Conservation (phyloP, 2,113 vertebrate species). For the Microcebus griseorufus region DNA sequence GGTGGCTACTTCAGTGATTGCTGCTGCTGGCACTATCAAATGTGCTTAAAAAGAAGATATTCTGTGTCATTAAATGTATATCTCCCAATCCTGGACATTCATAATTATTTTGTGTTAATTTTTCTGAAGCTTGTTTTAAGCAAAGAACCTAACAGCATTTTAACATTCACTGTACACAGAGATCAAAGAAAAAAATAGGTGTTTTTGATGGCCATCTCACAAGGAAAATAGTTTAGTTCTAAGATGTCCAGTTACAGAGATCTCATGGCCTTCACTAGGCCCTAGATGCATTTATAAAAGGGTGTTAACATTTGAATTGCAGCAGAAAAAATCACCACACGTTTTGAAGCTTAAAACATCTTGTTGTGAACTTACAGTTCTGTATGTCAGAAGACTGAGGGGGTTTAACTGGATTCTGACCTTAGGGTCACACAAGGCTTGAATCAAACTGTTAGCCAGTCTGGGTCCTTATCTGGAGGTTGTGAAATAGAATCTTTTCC, state of each 20-base stretch:
- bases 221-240: background rate
- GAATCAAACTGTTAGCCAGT: background rate
- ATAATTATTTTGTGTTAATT: background rate
- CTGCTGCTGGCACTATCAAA: background rate
- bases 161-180: background rate
- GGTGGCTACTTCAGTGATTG: background rate
- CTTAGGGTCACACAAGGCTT: background rate
- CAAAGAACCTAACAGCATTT: background rate
- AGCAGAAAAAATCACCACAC: background rate
- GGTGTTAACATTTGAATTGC: background rate
- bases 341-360: background rate
- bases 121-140: background rate
- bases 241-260: background rate
- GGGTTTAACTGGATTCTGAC: background rate
- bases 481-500: background rate
- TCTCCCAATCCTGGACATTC: background rate
- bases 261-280: fast-evolving
- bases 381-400: background rate
- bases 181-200: background rate
- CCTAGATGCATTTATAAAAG: background rate
- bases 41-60: background rate
- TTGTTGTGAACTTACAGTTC: background rate
- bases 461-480: background rate
- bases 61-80: background rate
- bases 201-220: background rate